Percentiles rank a stretch among this genome's conserved stretches.
Evolutionary conservation across 1,140 invertebrate genomes (phyloP).

Genomic region (Calycopis cecrops): DNA sequence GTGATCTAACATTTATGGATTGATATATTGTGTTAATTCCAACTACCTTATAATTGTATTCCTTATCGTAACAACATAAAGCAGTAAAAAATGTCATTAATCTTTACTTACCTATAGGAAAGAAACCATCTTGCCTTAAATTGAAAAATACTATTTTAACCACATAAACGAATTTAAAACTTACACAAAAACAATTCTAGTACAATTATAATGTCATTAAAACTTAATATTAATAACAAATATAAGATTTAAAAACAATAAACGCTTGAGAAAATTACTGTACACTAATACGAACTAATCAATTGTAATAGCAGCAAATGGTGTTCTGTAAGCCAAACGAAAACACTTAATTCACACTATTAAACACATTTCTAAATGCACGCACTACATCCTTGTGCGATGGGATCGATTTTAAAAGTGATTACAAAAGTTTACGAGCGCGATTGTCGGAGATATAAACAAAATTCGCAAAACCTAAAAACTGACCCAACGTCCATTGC

Average conservation of each 20-base stretch:
- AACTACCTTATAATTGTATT: slow-evolving; percentile 24
- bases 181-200: slow-evolving; percentile 43
- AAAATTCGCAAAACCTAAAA: slow-evolving; percentile 58
- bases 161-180: slow-evolving; percentile 37
- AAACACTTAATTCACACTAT: slow-evolving; percentile 47
- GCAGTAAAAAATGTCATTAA: slow-evolving; percentile 28
- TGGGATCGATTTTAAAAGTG: slow-evolving; percentile 58
- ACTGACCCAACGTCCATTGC: slow-evolving; percentile 65
- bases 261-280: slow-evolving; percentile 38
- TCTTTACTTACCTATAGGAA: slow-evolving; percentile 31
- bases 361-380: slow-evolving; percentile 40
- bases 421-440: slow-evolving; percentile 67
- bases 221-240: slow-evolving; percentile 46
- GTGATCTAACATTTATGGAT: too few relatives aligned
- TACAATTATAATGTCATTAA: slow-evolving; percentile 40
- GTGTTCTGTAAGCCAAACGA: slow-evolving; percentile 40
- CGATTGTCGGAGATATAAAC: slow-evolving; percentile 70
- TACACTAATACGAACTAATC: slow-evolving; percentile 35
- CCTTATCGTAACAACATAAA: slow-evolving; percentile 30
- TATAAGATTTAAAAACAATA: slow-evolving; percentile 43
- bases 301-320: slow-evolving; percentile 41
- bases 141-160: slow-evolving; percentile 32
- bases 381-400: slow-evolving; percentile 57
- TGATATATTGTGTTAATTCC: slow-evolving; percentile 6
- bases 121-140: slow-evolving; percentile 44